These are phyloP conservation scores for Poeciliopsis retropinna DNA, from an alignment of 2,113 vertebrate genomes.

Conservation along the genomic window DNA sequence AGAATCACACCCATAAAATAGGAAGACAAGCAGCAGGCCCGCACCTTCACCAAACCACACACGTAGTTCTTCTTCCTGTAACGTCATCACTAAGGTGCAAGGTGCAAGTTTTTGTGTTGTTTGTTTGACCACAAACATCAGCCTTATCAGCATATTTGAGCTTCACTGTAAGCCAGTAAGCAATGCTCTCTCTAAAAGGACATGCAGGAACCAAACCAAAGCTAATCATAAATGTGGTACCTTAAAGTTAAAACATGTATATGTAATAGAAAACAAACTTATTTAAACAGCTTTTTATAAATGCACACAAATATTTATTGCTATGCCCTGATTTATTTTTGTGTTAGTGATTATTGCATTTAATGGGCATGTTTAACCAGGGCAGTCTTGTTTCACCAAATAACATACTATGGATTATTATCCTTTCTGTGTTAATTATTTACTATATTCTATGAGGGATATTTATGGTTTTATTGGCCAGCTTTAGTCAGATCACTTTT, in stretches of 20 bases:
- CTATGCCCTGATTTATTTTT: too few species aligned
- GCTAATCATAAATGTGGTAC: neutral
- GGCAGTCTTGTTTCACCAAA: too few species aligned
- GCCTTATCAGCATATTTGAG: too few species aligned
- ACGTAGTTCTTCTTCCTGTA: neutral
- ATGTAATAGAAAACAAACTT: too few species aligned
- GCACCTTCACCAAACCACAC: neutral
- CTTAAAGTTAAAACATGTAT: neutral
- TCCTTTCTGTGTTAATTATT: neutral
- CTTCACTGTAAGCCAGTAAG: neutral
- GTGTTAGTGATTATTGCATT: too few species aligned
- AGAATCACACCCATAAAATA: accelerated
- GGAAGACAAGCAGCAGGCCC: neutral
- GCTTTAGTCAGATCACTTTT: neutral
- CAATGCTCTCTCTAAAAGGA: too few species aligned
- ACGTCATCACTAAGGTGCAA: too few species aligned
- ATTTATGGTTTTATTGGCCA: neutral
- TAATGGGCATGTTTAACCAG: too few species aligned
- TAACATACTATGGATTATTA: neutral
- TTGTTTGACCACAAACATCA: neutral
- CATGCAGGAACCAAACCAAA: too few species aligned
- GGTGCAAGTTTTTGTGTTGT: neutral
- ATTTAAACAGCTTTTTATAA: too few species aligned
- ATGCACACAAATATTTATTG: too few species aligned
- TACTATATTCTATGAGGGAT: neutral